Base-by-base conservation (phyloP, 1,140 invertebrate genomes). In the Charaxes varanes region DNA sequence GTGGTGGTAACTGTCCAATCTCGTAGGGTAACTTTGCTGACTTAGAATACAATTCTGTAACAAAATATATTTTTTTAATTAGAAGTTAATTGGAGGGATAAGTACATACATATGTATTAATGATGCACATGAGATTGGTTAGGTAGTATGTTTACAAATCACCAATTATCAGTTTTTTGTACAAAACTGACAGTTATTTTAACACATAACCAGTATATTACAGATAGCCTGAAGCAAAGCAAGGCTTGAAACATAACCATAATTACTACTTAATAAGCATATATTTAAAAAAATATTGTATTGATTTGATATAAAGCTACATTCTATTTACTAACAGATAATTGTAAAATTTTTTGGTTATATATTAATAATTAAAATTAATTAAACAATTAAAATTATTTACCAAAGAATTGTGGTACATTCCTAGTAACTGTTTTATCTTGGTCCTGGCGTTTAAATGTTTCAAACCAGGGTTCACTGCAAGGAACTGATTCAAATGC, bases 1-100 rank as follows among this genome's bases (percentile, higher is more conserved):
- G 62, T 28, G 87, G 85, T 41, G 86, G 88, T 52, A 90, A 76
- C 33, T 86, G 85, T 7, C 86, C 90, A 58, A 93, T 89, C 72
- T 94, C 91, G 57, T 93, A 93, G 0, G 93, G 93, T 49, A 95
- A 77, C 38, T 92, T 86, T 70, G 91, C 88, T 46, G 90, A 86
- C 53, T 85, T 88, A 13, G 68, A 67, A 44, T 80, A 85, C 30
- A 83, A 53, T 14, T 73, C 81, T 81, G 72, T 18, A 86, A 83
- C 30, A 57, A 63, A 47, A 56, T n/a, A 51, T 50, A 53, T 27
- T 11, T 4, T 6, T 15, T 16, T 36, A 14, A 48, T 35, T 26
- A 43, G 17, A 38, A 17, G 5, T 30, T 13, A 28, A 22, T 44
- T 12, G 17, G 21, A n/a, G 8, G 12, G 22, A 12, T n/a, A 6